A percentile compares a stretch with the other conserved stretches of the same genome.
Evolutionary conservation across 2,113 vertebrate genomes (phyloP).

Genomic region (Lophotis ruficrista): DNA sequence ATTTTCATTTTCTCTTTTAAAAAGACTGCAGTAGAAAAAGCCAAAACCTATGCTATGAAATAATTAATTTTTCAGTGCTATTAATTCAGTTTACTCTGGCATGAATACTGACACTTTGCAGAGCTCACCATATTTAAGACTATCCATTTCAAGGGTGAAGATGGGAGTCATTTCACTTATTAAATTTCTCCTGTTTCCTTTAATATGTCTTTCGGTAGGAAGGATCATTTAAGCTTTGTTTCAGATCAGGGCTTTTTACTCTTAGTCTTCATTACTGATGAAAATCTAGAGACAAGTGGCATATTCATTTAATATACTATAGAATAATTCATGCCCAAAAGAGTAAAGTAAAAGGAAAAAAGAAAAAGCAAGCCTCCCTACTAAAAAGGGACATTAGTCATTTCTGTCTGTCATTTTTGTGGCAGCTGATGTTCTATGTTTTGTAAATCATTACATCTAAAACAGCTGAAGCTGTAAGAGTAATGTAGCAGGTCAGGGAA

Average conservation of each 20-base stretch:
- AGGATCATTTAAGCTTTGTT: neutral
- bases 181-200: slow-evolving; percentile 16
- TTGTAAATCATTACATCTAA: neutral
- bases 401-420: neutral
- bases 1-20: slow-evolving; percentile 21
- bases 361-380: neutral
- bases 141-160: neutral
- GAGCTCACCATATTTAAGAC: neutral
- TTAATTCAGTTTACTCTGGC: neutral
- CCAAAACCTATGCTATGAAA: neutral
- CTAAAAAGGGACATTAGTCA: neutral
- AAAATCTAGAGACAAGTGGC: slow-evolving; percentile 1
- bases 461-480: neutral
- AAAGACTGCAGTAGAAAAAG: neutral
- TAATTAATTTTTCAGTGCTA: neutral
- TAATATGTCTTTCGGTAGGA: neutral
- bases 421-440: neutral
- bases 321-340: slow-evolving; percentile 24
- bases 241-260: slow-evolving; percentile 12
- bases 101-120: neutral
- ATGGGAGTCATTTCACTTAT: neutral
- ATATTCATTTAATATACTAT: neutral
- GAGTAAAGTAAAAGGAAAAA: neutral
- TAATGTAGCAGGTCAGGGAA: slow-evolving; percentile 1
- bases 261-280: neutral